Conservation (phyloP, 1,140 invertebrate genomes). For the Drosophila pandora region DNA sequence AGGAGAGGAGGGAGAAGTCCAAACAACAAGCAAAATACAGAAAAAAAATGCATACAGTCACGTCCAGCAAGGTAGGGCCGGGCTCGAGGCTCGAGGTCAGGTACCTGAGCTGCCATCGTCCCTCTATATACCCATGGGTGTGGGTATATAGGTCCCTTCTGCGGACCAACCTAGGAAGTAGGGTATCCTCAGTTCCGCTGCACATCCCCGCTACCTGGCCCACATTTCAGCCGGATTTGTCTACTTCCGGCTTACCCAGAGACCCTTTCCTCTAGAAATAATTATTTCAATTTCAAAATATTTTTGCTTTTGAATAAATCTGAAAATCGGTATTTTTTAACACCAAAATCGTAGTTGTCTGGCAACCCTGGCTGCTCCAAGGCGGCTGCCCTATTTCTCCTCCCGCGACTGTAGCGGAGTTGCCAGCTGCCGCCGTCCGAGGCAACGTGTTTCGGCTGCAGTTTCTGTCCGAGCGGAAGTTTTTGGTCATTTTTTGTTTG, state of each 20-base stretch:
- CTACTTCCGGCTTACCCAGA: slow-evolving; percentile 9
- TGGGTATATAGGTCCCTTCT: background rate
- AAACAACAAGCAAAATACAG: slow-evolving; percentile 10
- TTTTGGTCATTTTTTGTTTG: background rate
- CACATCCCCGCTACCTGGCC: slow-evolving; percentile 24
- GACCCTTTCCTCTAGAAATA: too few relatives aligned
- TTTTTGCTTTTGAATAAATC: background rate
- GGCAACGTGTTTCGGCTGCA: slow-evolving; percentile 35
- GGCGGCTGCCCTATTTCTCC: background rate
- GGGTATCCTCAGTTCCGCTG: slow-evolving; percentile 36
- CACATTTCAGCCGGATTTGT: slow-evolving; percentile 2
- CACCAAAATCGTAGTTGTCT: background rate
- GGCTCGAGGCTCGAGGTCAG: background rate
- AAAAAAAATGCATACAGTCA: slow-evolving; percentile 21
- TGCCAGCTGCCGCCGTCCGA: slow-evolving; percentile 46
- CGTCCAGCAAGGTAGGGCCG: slow-evolving; percentile 22
- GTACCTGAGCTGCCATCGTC: slow-evolving; percentile 21
- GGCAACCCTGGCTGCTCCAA: background rate
- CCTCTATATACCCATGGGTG: background rate
- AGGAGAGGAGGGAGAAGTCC: slow-evolving; percentile 5
- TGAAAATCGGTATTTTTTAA: background rate
- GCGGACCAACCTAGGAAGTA: background rate
- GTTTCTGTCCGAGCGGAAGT: slow-evolving; percentile 5
- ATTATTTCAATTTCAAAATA: too few relatives aligned
- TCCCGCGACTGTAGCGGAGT: slow-evolving; percentile 19